A percentile compares a stretch with the other conserved stretches of the same genome.
Evolutionary conservation across 2,797 vertebrate genomes (phyloP).

Genomic region (Eulemur albifrons): DNA sequence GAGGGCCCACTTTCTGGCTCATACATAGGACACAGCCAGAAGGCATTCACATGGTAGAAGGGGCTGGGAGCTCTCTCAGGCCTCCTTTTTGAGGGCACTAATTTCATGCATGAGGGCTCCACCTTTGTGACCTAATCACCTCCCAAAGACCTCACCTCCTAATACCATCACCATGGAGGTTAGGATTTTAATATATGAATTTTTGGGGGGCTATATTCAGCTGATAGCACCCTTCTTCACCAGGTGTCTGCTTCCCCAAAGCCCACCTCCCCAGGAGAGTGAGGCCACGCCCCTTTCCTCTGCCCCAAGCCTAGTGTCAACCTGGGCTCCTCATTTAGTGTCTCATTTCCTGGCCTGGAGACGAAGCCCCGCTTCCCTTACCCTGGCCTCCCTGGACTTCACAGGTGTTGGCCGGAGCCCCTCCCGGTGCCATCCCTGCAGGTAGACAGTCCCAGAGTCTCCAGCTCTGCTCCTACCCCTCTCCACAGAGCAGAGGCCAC

Average conservation of each 20-base stretch:
- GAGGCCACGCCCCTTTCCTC: neutral
- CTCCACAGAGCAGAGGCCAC: neutral
- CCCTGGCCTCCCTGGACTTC: neutral
- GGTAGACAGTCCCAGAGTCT: neutral
- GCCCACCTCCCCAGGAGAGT: neutral
- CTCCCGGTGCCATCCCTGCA: neutral
- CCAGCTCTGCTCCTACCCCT: neutral
- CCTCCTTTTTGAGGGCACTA: neutral
- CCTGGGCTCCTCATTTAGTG: neutral
- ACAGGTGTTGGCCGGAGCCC: neutral
- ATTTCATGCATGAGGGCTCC: neutral
- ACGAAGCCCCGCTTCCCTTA: neutral
- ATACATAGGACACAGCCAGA: no score
- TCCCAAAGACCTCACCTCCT: neutral
- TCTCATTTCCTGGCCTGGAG: accelerated
- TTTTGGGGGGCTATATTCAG: no score
- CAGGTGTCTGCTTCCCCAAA: neutral
- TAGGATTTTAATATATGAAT: neutral
- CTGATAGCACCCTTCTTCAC: neutral
- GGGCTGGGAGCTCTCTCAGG: neutral
- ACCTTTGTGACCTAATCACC: no score
- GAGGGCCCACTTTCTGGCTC: neutral
- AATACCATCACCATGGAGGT: neutral
- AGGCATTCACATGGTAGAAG: neutral
- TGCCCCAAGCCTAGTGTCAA: no score